Percentiles rank a stretch among this genome's conserved stretches.
These are phyloP conservation scores for Actinopyga echinites DNA, from an alignment of 53 echinoderm and acorn worm species.

Conservation along the genomic window DNA sequence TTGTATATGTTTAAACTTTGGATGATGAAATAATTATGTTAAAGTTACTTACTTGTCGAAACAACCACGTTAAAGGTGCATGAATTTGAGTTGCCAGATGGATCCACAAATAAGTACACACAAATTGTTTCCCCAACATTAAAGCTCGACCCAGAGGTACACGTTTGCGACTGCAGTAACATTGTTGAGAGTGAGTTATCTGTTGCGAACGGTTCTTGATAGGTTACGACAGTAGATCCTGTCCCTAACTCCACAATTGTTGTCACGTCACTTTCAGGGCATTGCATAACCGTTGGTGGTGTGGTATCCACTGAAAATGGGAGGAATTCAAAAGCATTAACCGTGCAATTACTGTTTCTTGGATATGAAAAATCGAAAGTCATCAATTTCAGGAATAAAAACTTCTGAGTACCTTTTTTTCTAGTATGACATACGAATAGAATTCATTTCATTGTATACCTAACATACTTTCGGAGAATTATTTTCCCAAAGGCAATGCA, in stretches of 20 bases:
- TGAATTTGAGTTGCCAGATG: neutral
- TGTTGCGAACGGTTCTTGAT: neutral
- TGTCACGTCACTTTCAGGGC: neutral
- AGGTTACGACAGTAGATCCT: constrained; percentile 10
- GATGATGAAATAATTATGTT: neutral
- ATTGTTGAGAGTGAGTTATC: constrained; percentile 10
- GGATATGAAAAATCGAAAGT: too few relatives aligned
- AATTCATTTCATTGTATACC: too few relatives aligned
- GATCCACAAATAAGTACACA: constrained; percentile 14
- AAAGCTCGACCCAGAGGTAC: neutral
- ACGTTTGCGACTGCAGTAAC: neutral
- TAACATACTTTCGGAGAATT: too few relatives aligned
- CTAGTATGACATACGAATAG: too few relatives aligned
- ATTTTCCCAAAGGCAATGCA: too few relatives aligned
- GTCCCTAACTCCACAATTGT: constrained; percentile 7
- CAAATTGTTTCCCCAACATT: constrained; percentile 18
- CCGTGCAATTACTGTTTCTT: too few relatives aligned
- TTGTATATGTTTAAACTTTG: too few relatives aligned
- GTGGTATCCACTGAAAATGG: too few relatives aligned
- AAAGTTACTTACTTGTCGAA: neutral
- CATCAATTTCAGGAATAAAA: too few relatives aligned
- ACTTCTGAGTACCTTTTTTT: too few relatives aligned
- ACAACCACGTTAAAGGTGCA: constrained; percentile 5
- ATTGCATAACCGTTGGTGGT: too few relatives aligned
- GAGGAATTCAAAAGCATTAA: too few relatives aligned